Percentiles rank a stretch among this genome's conserved stretches.
Conservation (phyloP, 2,888 invertebrate genomes). For the Melieria crassipennis region DNA sequence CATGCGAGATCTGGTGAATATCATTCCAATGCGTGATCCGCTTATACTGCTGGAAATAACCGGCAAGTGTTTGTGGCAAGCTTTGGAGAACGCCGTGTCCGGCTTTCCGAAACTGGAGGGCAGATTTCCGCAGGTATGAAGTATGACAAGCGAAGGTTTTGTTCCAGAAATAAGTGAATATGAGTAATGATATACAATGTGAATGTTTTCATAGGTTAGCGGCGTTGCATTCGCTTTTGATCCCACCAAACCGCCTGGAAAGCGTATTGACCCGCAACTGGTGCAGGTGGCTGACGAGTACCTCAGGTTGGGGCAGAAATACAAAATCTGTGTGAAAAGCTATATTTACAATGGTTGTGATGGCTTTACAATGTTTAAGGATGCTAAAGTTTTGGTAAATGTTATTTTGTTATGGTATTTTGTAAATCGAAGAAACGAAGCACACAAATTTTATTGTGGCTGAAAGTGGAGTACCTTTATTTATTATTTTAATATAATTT, state of each 20-base stretch:
- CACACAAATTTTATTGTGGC: not conserved
- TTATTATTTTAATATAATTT: not conserved
- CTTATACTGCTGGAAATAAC: slow-evolving; percentile 79
- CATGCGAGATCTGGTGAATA: slow-evolving; percentile 81
- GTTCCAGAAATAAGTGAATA: not conserved
- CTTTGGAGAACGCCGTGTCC: slow-evolving; percentile 85
- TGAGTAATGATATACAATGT: not conserved
- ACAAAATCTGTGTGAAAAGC: slow-evolving; percentile 83
- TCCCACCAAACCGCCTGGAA: slow-evolving; percentile 75
- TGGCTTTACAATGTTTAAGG: slow-evolving; percentile 82
- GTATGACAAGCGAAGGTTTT: not conserved
- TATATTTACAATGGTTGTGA: slow-evolving; percentile 85
- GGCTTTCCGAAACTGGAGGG: slow-evolving; percentile 90
- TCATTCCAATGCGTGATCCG: slow-evolving; percentile 88
- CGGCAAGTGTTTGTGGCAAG: slow-evolving; percentile 75
- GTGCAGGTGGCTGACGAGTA: slow-evolving; percentile 89
- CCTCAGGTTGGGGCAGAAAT: slow-evolving; percentile 75
- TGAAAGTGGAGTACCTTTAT: no score
- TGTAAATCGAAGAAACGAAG: not conserved
- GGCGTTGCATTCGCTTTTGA: slow-evolving; percentile 82
- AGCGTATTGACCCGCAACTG: slow-evolving; percentile 75
- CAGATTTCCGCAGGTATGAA: slow-evolving; percentile 79
- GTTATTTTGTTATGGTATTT: not conserved
- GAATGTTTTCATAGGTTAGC: slow-evolving; percentile 69
- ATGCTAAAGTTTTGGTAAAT: slow-evolving; percentile 77